Evolutionary conservation across 2,888 invertebrate genomes (phyloP), one percentile per base, ranked within the genome.

Genomic region (Eilema depressum): DNA sequence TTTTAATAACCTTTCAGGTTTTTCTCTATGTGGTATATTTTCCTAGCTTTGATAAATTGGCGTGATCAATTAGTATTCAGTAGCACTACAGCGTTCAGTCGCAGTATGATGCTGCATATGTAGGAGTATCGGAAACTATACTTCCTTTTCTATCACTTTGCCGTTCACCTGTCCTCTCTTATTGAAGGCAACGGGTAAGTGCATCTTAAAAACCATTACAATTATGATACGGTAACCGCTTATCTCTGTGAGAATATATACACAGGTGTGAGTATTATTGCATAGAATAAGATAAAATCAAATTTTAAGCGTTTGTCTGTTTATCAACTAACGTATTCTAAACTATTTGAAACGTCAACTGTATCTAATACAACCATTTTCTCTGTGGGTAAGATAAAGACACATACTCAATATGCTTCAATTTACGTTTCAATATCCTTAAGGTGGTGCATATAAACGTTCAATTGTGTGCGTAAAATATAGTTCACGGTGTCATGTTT

Each of bases 401-500:
- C 78, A 78, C 69, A 79, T 81, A 75, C 73, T 73, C 71, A 71
- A 76, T 71, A 71, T 75, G 73, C 73, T 67, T 73, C 78, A 79
- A 75, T 82, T 79, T 83, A 74, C 70, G 63, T 64, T 70, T 68
- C 68, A 64, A 53, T 72, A 64, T 74, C 69, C 70, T 75, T 82
- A 78, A 41, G 75, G 73, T 66, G 28, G 66, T 82, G 82, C 72
- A 82, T 64, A 53, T 63, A 53, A 69, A 60, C 57, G 61, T 62
- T 53, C n/a, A 53, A 47, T 28, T 68, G 82, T 83, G 79, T 81
- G 80, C 70, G 78, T 80, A 79, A 78, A 83, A 88, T 84, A 83
- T 86, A 85, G 85, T 83, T 84, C 80, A 85, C 77, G 77, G 79
- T 86, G 86, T 82, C 83, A 85, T 79, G 83, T 85, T 85, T 83